Evolutionary conservation across 2,888 invertebrate species (phyloP).

Genomic region (Nematopogon swammerdamellus): DNA sequence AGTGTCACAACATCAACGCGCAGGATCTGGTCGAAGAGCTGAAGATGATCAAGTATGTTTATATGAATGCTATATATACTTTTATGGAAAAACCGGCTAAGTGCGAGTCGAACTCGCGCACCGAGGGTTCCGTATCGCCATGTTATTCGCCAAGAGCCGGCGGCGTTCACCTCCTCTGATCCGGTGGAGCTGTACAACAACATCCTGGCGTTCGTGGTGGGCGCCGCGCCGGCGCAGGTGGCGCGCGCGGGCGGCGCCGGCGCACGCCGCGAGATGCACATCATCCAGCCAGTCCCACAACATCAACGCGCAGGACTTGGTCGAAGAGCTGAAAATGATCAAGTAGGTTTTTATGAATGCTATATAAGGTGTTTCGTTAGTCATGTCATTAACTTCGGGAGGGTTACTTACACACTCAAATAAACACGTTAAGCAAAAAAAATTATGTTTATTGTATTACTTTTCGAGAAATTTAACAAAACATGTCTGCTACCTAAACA

Average conservation of each 20-base stretch:
- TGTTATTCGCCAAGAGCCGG: constrained; percentile 86
- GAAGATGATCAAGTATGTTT: constrained; percentile 60
- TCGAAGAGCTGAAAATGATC: constrained; percentile 70
- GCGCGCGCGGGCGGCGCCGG: constrained; percentile 15
- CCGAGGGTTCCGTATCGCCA: too few relatives aligned
- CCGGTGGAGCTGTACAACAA: constrained; percentile 98
- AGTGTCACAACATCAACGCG: constrained; percentile 74
- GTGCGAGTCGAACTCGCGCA: too few relatives aligned
- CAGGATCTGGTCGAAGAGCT: constrained; percentile 79
- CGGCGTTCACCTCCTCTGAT: constrained; percentile 95
- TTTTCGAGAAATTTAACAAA: too few relatives aligned
- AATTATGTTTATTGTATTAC: too few relatives aligned
- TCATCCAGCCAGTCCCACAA: constrained; percentile 86
- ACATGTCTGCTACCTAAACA: too few relatives aligned
- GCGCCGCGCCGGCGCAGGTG: constrained; percentile 35
- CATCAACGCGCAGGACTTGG: constrained; percentile 73
- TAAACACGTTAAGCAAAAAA: too few relatives aligned
- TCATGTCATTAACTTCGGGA: too few relatives aligned
- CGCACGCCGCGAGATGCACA: constrained; percentile 88
- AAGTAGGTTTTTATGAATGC: too few relatives aligned
- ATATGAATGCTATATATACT: too few relatives aligned
- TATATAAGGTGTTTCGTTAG: too few relatives aligned
- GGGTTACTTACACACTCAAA: too few relatives aligned
- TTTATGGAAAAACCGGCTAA: too few relatives aligned
- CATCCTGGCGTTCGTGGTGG: constrained; percentile 94